These are phyloP conservation scores for Cephus runcator DNA, from an alignment of 2,888 invertebrate genomes.

Conservation along the genomic window DNA sequence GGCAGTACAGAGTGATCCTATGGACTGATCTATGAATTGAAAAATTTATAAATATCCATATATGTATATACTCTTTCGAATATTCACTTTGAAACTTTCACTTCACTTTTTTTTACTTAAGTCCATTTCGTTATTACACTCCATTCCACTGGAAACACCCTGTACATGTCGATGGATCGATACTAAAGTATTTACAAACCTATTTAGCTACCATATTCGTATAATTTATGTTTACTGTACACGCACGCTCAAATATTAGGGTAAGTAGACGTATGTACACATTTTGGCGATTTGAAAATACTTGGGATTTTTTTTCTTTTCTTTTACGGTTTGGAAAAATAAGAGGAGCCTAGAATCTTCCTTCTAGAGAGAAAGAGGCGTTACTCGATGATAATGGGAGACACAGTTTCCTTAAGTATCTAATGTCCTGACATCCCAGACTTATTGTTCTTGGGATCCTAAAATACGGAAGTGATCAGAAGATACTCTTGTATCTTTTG, in stretches of 20 bases:
- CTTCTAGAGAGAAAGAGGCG: not conserved
- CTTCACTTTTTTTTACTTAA: not conserved
- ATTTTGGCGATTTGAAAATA: constrained; percentile 47
- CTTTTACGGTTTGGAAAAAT: constrained; percentile 2
- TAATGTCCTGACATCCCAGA: not conserved
- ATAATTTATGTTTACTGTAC: constrained; percentile 58
- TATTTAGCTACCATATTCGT: constrained; percentile 29
- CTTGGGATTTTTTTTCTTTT: constrained; percentile 20
- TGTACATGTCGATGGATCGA: not conserved
- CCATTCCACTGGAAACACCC: not conserved
- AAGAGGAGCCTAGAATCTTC: constrained; percentile 2
- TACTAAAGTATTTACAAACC: constrained; percentile 15
- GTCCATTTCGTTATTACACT: not conserved
- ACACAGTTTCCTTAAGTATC: not conserved
- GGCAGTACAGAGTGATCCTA: not conserved
- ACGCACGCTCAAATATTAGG: constrained; percentile 28
- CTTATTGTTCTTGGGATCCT: not conserved
- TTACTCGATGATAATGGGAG: not conserved
- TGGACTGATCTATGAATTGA: not conserved
- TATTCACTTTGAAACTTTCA: not conserved
- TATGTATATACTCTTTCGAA: not conserved
- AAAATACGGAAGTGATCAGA: not conserved
- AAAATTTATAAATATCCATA: not conserved
- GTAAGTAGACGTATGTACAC: constrained; percentile 37
- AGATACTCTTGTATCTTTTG: not conserved